Conservation (phyloP, 2,888 invertebrate genomes). For the Athripsodes cinereus region DNA sequence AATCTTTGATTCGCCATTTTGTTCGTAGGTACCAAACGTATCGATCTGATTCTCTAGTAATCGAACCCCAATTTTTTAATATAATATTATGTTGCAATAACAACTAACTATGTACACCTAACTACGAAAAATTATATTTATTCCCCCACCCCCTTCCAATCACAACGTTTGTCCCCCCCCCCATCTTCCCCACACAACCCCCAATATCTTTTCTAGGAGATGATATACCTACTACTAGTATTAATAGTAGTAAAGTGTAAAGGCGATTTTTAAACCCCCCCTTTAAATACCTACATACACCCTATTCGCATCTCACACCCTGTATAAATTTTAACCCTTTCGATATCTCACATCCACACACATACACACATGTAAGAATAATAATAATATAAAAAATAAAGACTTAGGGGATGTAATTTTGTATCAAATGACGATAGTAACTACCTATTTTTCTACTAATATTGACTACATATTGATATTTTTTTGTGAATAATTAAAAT, state of each 20-base stretch:
- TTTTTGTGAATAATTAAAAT: too few relatives aligned
- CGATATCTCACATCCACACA: slow-evolving; percentile 14
- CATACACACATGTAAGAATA: not conserved
- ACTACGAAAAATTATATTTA: too few relatives aligned
- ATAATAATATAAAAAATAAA: too few relatives aligned
- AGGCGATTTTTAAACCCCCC: slow-evolving; percentile 17
- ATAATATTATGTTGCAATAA: too few relatives aligned
- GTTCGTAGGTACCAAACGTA: not conserved
- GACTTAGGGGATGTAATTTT: too few relatives aligned
- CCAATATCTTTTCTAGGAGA: too few relatives aligned
- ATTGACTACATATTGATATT: too few relatives aligned
- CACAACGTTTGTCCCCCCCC: slow-evolving; percentile 1
- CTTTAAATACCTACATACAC: slow-evolving; percentile 7
- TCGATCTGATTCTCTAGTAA: not conserved
- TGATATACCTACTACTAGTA: not conserved
- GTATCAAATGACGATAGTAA: too few relatives aligned
- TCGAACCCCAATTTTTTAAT: not conserved
- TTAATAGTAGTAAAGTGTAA: slow-evolving; percentile 13
- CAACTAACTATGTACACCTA: too few relatives aligned
- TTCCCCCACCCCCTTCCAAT: slow-evolving; percentile 10
- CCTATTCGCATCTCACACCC: slow-evolving; percentile 7
- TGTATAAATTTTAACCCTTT: slow-evolving; percentile 10
- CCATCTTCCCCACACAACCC: not conserved
- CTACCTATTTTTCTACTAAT: too few relatives aligned
- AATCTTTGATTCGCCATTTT: not conserved